Conservation (phyloP, 2,113 vertebrate species). For the Odobenus rosmarus region DNA sequence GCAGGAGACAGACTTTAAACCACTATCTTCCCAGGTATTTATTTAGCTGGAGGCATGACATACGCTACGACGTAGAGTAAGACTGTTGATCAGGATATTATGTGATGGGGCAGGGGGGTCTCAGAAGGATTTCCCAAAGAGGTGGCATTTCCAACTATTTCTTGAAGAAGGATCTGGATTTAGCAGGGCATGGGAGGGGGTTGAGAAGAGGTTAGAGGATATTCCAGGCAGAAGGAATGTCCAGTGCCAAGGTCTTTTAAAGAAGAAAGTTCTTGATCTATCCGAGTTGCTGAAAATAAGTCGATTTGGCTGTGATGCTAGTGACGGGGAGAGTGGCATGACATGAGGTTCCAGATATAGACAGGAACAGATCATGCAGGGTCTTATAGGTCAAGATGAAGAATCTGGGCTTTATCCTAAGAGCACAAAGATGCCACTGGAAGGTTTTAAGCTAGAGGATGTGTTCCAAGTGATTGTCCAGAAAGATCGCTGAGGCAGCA, state of each 20-base stretch:
- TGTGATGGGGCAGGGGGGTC: neutral
- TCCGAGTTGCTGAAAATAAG: neutral
- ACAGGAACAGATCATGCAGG: no score
- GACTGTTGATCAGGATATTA: neutral
- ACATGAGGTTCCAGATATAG: neutral
- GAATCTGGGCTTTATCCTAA: neutral
- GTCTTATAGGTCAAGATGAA: neutral
- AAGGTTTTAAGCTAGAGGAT: neutral
- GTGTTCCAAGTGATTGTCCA: neutral
- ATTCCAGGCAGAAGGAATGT: neutral
- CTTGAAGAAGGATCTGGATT: neutral
- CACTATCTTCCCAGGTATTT: neutral
- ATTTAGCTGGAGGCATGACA: neutral
- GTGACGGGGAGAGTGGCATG: accelerated
- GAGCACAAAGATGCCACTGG: neutral
- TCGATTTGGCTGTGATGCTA: neutral
- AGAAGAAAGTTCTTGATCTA: neutral
- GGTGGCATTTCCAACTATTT: neutral
- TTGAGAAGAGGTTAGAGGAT: neutral
- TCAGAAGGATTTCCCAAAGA: neutral
- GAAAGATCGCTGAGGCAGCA: neutral
- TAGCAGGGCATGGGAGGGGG: neutral
- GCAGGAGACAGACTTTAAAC: neutral
- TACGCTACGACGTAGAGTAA: neutral
- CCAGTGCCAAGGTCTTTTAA: neutral